Evolutionary conservation across 2,113 vertebrate species (phyloP).

Genomic region (Lycocorax pyrrhopterus): DNA sequence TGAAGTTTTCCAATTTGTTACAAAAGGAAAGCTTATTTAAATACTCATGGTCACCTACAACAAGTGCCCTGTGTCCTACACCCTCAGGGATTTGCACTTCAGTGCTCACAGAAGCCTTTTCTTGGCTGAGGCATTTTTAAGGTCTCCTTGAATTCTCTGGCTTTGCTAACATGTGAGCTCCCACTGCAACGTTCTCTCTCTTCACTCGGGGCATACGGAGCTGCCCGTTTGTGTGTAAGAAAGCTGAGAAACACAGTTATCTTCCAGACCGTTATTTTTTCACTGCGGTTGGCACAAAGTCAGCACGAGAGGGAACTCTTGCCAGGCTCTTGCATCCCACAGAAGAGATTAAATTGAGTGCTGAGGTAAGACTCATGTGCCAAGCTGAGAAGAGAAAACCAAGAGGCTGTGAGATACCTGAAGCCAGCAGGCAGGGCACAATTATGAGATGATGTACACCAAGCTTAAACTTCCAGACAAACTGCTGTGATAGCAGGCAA

Average conservation of each 20-base stretch:
- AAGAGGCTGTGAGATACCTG: background rate
- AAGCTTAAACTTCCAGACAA: background rate
- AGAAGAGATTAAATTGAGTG: background rate
- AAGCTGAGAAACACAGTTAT: background rate
- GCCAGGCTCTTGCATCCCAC: background rate
- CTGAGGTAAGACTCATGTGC: background rate
- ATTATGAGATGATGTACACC: background rate
- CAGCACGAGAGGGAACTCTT: background rate
- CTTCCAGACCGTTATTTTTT: background rate
- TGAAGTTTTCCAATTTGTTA: background rate
- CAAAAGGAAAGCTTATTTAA: background rate
- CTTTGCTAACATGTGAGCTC: background rate
- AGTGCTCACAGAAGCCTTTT: background rate
- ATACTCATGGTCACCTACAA: background rate
- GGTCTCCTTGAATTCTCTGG: background rate
- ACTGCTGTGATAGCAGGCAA: background rate
- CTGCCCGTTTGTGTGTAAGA: background rate
- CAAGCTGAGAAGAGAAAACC: background rate
- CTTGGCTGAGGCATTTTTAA: background rate
- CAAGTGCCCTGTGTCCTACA: background rate
- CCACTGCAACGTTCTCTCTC: background rate
- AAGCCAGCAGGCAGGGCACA: background rate
- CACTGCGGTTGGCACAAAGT: background rate
- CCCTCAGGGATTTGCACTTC: background rate
- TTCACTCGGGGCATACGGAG: background rate